Evolutionary conservation across 2,888 invertebrate genomes (phyloP), one percentile per base, ranked within the genome.

Genomic region (Endotricha flammealis): DNA sequence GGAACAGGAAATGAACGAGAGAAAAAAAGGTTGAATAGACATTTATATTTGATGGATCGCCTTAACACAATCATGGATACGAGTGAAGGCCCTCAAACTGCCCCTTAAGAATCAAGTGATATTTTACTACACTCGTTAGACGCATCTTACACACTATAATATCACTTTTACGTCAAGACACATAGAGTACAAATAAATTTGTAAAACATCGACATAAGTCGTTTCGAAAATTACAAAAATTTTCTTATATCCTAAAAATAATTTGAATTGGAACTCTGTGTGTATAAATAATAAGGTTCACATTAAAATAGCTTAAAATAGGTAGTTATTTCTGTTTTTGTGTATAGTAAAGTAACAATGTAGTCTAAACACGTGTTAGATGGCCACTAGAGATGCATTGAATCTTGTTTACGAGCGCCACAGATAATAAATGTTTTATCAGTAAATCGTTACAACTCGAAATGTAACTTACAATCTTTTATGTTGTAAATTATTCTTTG

Each of bases 101-200:
- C 80, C 79, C 80, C 80, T 80, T 76, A 75, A 75, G 71, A 76
- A 78, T 80, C 78, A 75, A 80, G 77, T 78, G 82, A 81, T 77
- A 79, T 81, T 75, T 74, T 79, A n/a, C n/a, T n/a, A n/a, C n/a
- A n/a, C n/a, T n/a, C n/a, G n/a, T n/a, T n/a, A n/a, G n/a, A n/a
- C n/a, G n/a, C n/a, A n/a, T n/a, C n/a, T n/a, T n/a, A n/a, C n/a
- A n/a, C n/a, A n/a, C n/a, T n/a, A n/a, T n/a, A n/a, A n/a, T n/a
- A n/a, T n/a, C n/a, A n/a, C n/a, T n/a, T n/a, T n/a, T n/a, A n/a
- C n/a, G n/a, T n/a, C n/a, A n/a, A n/a, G n/a, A n/a, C n/a, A n/a
- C n/a, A n/a, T n/a, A n/a, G n/a, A n/a, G n/a, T n/a, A n/a, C n/a
- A n/a, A n/a, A n/a, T n/a, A n/a, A n/a, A n/a, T n/a, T n/a, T n/a